Evolutionary conservation across 2,113 vertebrate genomes (phyloP).

Genomic region (Redunca redunca): DNA sequence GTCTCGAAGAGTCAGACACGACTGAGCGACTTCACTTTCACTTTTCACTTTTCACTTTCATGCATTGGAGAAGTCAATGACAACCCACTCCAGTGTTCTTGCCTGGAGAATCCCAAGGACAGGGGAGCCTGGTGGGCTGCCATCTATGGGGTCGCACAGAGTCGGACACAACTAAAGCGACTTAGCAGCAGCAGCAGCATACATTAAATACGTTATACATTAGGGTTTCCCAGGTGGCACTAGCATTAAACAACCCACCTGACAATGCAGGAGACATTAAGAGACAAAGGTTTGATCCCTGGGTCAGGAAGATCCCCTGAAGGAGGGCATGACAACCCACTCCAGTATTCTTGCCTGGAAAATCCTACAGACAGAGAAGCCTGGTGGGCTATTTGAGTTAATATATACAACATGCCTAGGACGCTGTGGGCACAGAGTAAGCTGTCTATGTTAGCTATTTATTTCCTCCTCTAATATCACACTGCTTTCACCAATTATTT

Average conservation of each 20-base stretch:
- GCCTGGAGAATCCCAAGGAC: too few species aligned
- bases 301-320: background rate
- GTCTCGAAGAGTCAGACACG: too few species aligned
- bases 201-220: background rate
- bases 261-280: background rate
- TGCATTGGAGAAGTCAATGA: too few species aligned
- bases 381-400: background rate
- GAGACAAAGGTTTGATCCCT: background rate
- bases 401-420: background rate
- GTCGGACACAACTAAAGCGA: too few species aligned
- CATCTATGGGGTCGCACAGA: too few species aligned
- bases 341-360: background rate
- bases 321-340: background rate
- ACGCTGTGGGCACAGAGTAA: background rate
- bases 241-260: background rate
- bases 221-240: background rate
- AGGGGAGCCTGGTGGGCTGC: too few species aligned
- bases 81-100: too few species aligned
- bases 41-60: too few species aligned
- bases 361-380: background rate
- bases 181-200: too few species aligned
- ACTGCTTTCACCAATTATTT: background rate
- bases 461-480: background rate
- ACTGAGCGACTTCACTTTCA: too few species aligned
- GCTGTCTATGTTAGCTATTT: background rate